Percentiles rank a stretch among this genome's conserved stretches.
These are phyloP conservation scores for Caenorhabditis panamensis DNA, from an alignment of 2,888 invertebrate genomes.

Conservation along the genomic window DNA sequence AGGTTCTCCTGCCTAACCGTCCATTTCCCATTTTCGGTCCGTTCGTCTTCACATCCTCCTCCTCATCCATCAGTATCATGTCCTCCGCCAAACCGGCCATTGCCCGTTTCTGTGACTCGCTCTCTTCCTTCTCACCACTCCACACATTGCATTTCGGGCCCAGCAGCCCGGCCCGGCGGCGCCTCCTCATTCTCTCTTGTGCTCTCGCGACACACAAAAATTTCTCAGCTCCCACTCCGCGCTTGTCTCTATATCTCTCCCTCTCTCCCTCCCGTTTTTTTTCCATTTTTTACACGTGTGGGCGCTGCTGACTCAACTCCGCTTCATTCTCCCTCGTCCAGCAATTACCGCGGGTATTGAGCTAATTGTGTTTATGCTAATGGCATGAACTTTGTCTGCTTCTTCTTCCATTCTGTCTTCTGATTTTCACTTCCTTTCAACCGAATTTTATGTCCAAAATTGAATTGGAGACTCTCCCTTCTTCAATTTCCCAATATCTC, in stretches of 20 bases:
- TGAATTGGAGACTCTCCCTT: too few relatives aligned
- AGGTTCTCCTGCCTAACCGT: constrained; percentile 7
- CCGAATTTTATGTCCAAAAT: too few relatives aligned
- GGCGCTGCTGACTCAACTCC: not conserved
- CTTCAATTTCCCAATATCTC: not conserved
- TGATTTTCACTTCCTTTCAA: not conserved
- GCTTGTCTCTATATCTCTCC: not conserved
- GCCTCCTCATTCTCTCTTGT: constrained; percentile 13
- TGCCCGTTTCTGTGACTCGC: constrained; percentile 35
- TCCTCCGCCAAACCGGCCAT: constrained; percentile 29
- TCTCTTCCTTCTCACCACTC: constrained; percentile 25
- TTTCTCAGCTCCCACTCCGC: constrained; percentile 29
- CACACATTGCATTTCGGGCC: not conserved
- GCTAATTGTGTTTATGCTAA: too few relatives aligned
- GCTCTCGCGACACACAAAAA: constrained; percentile 33
- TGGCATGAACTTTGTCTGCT: too few relatives aligned
- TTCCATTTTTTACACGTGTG: not conserved
- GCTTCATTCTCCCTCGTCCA: not conserved
- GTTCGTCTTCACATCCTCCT: constrained; percentile 21
- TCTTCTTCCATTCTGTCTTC: too few relatives aligned
- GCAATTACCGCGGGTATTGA: not conserved
- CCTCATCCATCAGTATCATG: constrained; percentile 48
- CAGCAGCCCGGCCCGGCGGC: not conserved
- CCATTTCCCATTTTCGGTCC: constrained; percentile 14
- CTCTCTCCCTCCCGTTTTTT: not conserved